These are phyloP conservation scores for Papilio protenor DNA, from an alignment of 2,888 invertebrate genomes.

Conservation along the genomic window DNA sequence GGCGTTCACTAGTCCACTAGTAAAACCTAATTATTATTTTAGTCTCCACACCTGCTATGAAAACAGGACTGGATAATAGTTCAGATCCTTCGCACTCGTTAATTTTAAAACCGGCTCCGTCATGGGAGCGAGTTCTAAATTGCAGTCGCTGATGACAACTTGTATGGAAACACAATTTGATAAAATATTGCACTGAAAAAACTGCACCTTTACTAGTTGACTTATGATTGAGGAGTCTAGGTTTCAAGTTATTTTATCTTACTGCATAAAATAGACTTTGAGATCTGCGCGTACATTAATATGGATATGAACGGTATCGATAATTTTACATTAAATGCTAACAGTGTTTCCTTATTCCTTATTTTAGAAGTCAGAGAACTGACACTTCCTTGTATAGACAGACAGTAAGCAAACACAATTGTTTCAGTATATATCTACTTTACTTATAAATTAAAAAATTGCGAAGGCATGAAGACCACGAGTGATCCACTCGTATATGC, in stretches of 20 bases:
- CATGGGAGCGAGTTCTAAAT: constrained; percentile 5
- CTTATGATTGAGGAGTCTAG: not conserved
- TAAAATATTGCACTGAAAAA: not conserved
- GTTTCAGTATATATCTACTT: not conserved
- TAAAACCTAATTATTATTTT: not conserved
- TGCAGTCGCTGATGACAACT: not conserved
- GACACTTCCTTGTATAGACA: not conserved
- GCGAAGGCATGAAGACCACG: not conserved
- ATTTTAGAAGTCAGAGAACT: not conserved
- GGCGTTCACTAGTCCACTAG: no score
- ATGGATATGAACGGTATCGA: no score
- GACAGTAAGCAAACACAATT: no score
- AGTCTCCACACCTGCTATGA: not conserved
- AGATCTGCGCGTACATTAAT: no score
- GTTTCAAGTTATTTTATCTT: not conserved
- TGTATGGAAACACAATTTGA: not conserved
- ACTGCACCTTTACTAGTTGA: not conserved
- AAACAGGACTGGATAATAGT: not conserved
- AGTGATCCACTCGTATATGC: not conserved
- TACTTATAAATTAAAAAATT: not conserved
- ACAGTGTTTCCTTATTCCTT: no score
- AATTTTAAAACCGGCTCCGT: constrained; percentile 13
- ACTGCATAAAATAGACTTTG: no score
- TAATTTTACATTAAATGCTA: not conserved
- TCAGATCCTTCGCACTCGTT: not conserved